Evolutionary conservation across 2,113 vertebrate genomes (phyloP).

Genomic region (Microcebus murinus): DNA sequence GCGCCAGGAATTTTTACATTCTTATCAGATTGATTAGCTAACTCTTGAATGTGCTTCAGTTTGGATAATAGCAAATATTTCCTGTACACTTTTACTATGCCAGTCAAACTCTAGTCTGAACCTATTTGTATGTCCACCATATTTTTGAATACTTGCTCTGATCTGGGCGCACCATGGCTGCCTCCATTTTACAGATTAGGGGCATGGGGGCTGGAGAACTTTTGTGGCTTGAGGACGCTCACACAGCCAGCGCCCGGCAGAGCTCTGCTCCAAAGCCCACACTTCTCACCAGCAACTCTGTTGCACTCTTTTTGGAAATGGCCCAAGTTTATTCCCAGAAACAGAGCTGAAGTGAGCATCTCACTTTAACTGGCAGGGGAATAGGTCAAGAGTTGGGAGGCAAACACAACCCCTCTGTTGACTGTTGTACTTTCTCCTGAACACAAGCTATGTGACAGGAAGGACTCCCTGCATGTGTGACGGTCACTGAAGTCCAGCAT

Average conservation of each 20-base stretch:
- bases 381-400: not conserved
- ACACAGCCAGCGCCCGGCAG: not conserved
- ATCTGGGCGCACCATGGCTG: not conserved
- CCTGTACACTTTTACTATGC: not conserved
- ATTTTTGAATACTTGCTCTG: not conserved
- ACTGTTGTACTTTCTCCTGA: not conserved
- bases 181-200: not conserved
- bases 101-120: not conserved
- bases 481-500: not conserved
- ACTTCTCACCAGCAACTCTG: not conserved
- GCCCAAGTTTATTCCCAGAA: not conserved
- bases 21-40: not conserved
- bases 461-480: not conserved
- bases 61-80: not conserved
- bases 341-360: not conserved
- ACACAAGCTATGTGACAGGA: not conserved
- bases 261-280: not conserved
- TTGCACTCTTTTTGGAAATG: slow-evolving; percentile 1
- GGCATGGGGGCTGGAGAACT: not conserved
- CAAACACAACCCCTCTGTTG: not conserved
- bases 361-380: not conserved
- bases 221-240: not conserved
- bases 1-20: not conserved
- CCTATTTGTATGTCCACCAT: not conserved
- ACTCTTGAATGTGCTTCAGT: not conserved